Evolutionary conservation across 1,140 invertebrate species (phyloP).

Genomic region (Eupristina koningsbergeri): DNA sequence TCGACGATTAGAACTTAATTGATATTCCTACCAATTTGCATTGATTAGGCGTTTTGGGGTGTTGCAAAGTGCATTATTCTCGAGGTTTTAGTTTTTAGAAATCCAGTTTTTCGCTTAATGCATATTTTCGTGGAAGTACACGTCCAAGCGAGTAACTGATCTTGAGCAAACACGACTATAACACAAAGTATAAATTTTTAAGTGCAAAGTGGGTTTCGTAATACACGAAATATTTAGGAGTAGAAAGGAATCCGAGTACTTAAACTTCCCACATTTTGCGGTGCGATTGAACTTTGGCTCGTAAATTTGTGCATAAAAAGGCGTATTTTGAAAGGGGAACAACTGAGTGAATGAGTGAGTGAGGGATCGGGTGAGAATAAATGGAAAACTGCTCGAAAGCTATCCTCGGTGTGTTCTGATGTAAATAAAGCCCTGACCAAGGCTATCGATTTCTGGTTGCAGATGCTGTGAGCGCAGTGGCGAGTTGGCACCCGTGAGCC

Average conservation of each 20-base stretch:
- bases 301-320: not conserved
- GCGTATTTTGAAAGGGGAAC: not conserved
- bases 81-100: not conserved
- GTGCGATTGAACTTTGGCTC: not conserved
- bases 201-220: not conserved
- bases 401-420: not conserved
- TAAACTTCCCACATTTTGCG: not conserved
- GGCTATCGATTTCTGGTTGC: conserved; percentile 47
- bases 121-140: not conserved
- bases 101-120: not conserved
- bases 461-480: conserved; percentile 64
- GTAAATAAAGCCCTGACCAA: not conserved
- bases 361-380: not conserved
- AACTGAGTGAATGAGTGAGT: too few species aligned
- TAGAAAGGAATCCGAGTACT: too few species aligned
- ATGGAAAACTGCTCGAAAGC: not conserved
- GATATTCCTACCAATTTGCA: too few species aligned
- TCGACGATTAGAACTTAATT: too few species aligned
- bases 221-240: not conserved
- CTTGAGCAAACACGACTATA: not conserved
- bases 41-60: not conserved
- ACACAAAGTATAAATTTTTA: not conserved
- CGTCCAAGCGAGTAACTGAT: not conserved
- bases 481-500: not conserved
- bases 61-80: not conserved